phyloP scores from a whole-genome alignment of 1,140 invertebrate species.

The Ceratina calcarata region DNA sequence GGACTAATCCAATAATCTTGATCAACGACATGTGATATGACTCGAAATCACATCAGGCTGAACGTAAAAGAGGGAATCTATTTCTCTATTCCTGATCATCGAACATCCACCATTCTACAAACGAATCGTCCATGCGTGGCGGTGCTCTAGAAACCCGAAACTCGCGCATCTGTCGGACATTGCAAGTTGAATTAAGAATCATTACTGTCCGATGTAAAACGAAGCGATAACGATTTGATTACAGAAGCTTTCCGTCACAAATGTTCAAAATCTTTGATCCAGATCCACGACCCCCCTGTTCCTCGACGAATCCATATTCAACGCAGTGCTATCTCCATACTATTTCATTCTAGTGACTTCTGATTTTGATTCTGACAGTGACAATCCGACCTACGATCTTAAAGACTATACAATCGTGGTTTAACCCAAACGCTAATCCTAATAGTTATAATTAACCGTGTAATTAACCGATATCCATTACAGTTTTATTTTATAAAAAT shows the following conservation, averaged over 20 bases:
- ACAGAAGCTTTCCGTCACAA: constrained; percentile 50
- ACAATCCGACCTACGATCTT: no score
- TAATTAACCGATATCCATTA: no score
- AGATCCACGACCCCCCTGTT: constrained; percentile 21
- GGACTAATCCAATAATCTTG: constrained; percentile 18
- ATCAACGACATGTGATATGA: not conserved
- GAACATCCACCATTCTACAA: constrained; percentile 5
- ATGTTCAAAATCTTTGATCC: constrained; percentile 56
- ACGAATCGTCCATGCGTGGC: constrained; percentile 1
- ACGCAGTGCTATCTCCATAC: constrained; percentile 48
- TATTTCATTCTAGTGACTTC: constrained; percentile 39
- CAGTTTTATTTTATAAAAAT: no score
- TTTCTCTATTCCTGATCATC: no score
- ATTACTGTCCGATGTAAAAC: constrained; percentile 34
- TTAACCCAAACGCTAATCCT: no score
- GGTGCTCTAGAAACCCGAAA: not conserved
- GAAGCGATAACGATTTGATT: constrained; percentile 58
- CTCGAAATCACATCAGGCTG: not conserved
- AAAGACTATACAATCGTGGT: no score
- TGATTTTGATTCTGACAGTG: no score
- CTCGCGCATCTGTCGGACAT: constrained; percentile 35
- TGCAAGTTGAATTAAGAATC: constrained; percentile 30
- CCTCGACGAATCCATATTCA: not conserved
- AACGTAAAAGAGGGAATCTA: constrained; percentile 17
- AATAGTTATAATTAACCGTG: no score